Evolutionary conservation across 2,113 vertebrate species (phyloP).

Genomic region (Conger conger): DNA sequence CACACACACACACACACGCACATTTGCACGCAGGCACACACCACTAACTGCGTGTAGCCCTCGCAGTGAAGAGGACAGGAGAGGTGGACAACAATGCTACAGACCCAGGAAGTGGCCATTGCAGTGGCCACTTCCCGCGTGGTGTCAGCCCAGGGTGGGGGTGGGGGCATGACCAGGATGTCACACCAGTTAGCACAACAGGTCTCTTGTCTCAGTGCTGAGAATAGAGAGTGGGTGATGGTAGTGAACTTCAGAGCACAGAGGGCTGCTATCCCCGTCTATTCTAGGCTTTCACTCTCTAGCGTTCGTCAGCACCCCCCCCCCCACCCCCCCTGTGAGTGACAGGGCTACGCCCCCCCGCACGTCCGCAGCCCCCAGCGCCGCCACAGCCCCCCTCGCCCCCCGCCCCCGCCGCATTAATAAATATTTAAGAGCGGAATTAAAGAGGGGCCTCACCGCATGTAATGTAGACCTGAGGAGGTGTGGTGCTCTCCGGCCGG

Average conservation of each 20-base stretch:
- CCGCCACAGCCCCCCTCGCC: slow-evolving; percentile 22
- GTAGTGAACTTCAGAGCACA: slow-evolving; percentile 11
- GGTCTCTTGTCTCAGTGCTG: background rate
- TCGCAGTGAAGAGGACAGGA: background rate
- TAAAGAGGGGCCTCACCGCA: slow-evolving; percentile 42
- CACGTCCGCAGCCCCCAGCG: slow-evolving; percentile 11
- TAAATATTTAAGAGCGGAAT: slow-evolving; percentile 65
- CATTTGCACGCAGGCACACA: background rate
- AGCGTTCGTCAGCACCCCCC: slow-evolving; percentile 36
- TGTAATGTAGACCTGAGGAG: slow-evolving; percentile 49
- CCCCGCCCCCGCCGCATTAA: slow-evolving; percentile 41
- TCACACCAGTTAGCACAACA: background rate
- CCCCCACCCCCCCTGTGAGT: slow-evolving; percentile 36
- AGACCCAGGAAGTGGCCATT: background rate
- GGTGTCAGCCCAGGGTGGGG: no score
- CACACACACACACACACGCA: no score
- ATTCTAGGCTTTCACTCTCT: slow-evolving; percentile 30
- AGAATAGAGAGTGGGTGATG: background rate
- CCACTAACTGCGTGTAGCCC: background rate
- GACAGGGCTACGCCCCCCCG: slow-evolving; percentile 15
- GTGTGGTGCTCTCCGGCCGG: slow-evolving; percentile 38
- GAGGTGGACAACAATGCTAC: background rate
- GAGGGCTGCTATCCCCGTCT: slow-evolving; percentile 34
- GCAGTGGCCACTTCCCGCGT: no score
- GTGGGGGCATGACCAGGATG: background rate